Percentiles rank a stretch among this genome's conserved stretches.
These are phyloP conservation scores for Saccostrea echinata DNA, from an alignment of 1,140 invertebrate genomes.

Conservation along the genomic window DNA sequence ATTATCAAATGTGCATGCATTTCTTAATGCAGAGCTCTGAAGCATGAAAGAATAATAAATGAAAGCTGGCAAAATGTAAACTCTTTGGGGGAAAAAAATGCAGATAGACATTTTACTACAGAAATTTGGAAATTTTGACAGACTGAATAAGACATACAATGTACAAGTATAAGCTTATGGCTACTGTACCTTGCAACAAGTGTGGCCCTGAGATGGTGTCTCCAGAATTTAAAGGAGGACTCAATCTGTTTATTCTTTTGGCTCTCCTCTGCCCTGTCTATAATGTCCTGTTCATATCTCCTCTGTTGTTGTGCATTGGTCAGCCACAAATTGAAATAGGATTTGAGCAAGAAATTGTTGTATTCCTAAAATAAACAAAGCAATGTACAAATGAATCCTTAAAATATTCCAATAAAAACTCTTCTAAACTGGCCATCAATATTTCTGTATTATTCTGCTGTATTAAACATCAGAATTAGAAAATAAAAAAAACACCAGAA, in stretches of 20 bases:
- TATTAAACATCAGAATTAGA: no score
- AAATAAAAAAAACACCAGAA: no score
- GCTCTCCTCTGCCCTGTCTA: slow-evolving; percentile 54
- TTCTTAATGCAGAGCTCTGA: no score
- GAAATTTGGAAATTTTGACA: background rate
- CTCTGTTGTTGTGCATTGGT: slow-evolving; percentile 56
- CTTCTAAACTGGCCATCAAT: no score
- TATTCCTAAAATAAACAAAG: slow-evolving; percentile 56
- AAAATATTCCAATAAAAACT: no score
- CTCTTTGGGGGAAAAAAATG: no score
- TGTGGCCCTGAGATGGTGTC: slow-evolving; percentile 62
- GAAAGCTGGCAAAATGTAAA: no score
- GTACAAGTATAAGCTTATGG: background rate
- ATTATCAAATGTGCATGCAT: no score
- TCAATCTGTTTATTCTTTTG: slow-evolving; percentile 47
- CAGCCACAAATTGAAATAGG: slow-evolving; percentile 62
- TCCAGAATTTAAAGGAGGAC: slow-evolving; percentile 61
- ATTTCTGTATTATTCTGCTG: no score
- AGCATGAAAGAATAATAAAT: no score
- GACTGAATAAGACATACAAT: background rate
- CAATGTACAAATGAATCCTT: no score
- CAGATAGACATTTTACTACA: no score
- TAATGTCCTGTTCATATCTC: slow-evolving; percentile 45
- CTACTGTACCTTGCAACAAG: slow-evolving; percentile 62
- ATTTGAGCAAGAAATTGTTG: slow-evolving; percentile 54